Percentiles rank a stretch among this genome's conserved stretches.
Conservation (phyloP, 2,888 invertebrate genomes). For the Pandemis heparana region DNA sequence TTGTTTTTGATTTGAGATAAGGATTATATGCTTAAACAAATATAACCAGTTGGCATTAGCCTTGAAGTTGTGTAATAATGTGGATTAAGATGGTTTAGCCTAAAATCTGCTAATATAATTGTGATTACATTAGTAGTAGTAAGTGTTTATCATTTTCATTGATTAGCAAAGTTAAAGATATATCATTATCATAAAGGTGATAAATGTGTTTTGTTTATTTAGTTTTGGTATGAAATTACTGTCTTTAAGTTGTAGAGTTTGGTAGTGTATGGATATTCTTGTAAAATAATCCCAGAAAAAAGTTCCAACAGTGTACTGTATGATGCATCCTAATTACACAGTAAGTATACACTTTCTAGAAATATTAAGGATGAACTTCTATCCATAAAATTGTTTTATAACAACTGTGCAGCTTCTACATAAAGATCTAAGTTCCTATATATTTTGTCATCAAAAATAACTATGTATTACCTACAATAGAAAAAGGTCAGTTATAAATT, state of each 20-base stretch:
- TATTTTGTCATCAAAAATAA: not conserved
- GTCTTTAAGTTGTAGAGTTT: not conserved
- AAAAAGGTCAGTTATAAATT: not conserved
- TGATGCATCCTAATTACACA: no score
- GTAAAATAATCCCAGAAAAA: not conserved
- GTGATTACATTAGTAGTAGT: no score
- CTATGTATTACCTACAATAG: not conserved
- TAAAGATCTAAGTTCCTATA: not conserved
- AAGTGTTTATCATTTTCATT: constrained; percentile 22
- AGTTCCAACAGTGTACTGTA: not conserved
- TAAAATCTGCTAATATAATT: constrained; percentile 5
- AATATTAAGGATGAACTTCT: not conserved
- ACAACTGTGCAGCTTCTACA: no score
- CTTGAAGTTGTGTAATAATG: constrained; percentile 26
- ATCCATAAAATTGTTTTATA: not conserved
- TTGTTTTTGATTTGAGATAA: constrained; percentile 33
- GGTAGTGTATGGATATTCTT: not conserved
- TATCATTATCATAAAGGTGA: not conserved
- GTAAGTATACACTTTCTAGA: not conserved
- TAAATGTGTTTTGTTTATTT: constrained; percentile 4
- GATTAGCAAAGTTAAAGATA: not conserved
- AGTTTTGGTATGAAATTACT: not conserved
- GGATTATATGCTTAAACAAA: constrained; percentile 20
- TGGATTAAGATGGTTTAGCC: constrained; percentile 21
- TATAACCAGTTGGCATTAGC: constrained; percentile 4